A percentile compares a stretch with the other conserved stretches of the same genome.
Conservation (phyloP, 2,888 invertebrate genomes). For the Leucophora obtusa region DNA sequence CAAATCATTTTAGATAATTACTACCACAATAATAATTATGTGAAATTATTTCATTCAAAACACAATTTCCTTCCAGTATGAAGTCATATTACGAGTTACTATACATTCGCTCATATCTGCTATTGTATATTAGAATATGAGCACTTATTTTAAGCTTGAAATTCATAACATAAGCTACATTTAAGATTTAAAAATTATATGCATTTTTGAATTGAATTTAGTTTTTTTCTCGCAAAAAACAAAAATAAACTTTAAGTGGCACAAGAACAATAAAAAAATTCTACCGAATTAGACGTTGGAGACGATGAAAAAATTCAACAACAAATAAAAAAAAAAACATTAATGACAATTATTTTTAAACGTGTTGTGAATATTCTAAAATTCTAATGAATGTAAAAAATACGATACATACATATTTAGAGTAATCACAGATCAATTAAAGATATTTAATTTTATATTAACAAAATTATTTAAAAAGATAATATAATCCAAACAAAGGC, state of each 20-base stretch:
- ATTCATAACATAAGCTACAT: background rate
- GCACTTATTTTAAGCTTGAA: slow-evolving; percentile 26
- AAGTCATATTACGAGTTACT: slow-evolving; percentile 52
- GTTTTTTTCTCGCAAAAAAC: background rate
- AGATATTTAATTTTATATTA: too few species aligned
- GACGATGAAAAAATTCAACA: slow-evolving; percentile 21
- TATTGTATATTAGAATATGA: slow-evolving; percentile 5
- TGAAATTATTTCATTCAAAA: slow-evolving; percentile 51
- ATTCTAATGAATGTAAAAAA: slow-evolving; percentile 3
- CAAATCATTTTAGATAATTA: slow-evolving; percentile 54
- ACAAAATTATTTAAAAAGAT: too few species aligned
- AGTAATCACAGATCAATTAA: background rate
- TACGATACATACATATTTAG: background rate
- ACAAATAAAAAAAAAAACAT: background rate
- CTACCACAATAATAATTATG: slow-evolving; percentile 56
- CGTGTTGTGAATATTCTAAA: slow-evolving; percentile 13
- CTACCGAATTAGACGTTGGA: slow-evolving; percentile 22
- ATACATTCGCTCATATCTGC: slow-evolving; percentile 31
- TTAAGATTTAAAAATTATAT: slow-evolving; percentile 9
- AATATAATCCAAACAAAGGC: too few species aligned
- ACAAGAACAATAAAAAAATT: slow-evolving; percentile 55
- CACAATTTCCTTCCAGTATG: slow-evolving; percentile 53
- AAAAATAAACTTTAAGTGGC: slow-evolving; percentile 49
- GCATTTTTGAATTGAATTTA: slow-evolving; percentile 9
- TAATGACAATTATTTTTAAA: slow-evolving; percentile 22